These are phyloP conservation scores for Stenopsyche tienmushanensis DNA, from an alignment of 1,140 invertebrate genomes.

Conservation along the genomic window DNA sequence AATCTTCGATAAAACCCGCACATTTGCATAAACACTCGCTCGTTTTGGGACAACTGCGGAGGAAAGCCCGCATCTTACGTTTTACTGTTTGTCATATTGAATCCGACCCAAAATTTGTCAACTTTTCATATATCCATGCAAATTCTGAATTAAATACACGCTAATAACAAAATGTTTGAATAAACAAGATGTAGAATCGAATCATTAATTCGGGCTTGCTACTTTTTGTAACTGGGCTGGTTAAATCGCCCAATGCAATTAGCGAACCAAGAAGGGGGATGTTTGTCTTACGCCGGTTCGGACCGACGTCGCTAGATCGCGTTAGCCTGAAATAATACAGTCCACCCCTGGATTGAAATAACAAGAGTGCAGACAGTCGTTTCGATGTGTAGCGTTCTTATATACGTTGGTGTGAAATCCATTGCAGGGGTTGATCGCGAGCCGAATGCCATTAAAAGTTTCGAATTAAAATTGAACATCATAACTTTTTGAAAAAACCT, in stretches of 20 bases:
- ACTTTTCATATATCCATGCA: too few species aligned
- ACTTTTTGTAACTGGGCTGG: constrained; percentile 2
- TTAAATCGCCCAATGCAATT: constrained; percentile 37
- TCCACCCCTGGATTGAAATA: constrained; percentile 33
- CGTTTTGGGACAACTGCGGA: constrained; percentile 25
- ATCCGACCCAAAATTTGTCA: too few species aligned
- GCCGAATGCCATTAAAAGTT: too few species aligned
- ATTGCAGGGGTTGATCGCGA: too few species aligned
- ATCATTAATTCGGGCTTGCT: too few species aligned
- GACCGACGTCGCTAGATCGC: constrained; percentile 29
- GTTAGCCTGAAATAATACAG: constrained; percentile 36
- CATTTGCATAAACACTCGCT: constrained; percentile 53
- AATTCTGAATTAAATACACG: too few species aligned
- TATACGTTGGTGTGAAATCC: too few species aligned
- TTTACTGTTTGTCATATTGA: constrained; percentile 34
- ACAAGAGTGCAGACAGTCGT: constrained; percentile 9
- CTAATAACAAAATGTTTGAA: too few species aligned
- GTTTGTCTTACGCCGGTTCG: constrained; percentile 28
- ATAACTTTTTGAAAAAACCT: too few species aligned
- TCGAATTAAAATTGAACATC: too few species aligned
- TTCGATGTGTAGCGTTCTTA: too few species aligned
- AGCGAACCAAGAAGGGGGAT: constrained; percentile 34
- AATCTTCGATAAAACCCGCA: constrained; percentile 61
- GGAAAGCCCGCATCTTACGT: constrained; percentile 34
- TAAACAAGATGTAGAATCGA: too few species aligned